Evolutionary conservation across 1,140 invertebrate genomes (phyloP).

Genomic region (Drosophila fuyamai): DNA sequence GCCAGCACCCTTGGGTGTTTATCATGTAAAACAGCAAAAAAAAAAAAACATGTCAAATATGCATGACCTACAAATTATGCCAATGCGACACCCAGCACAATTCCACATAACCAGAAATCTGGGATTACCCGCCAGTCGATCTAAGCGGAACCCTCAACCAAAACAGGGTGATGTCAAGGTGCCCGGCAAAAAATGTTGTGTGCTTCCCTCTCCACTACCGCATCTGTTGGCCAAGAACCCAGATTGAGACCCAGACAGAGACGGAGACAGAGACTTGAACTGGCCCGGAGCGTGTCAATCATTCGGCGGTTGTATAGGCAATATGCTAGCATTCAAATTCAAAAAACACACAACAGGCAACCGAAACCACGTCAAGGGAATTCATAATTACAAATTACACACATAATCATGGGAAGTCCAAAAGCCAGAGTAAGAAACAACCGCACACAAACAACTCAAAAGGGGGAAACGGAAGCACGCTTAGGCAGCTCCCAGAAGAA

Average conservation of each 20-base stretch:
- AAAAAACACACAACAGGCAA: slow-evolving; percentile 27
- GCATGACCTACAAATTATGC: slow-evolving; percentile 80
- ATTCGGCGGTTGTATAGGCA: slow-evolving; percentile 46
- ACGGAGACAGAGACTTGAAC: slow-evolving; percentile 32
- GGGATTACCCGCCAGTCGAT: slow-evolving; percentile 25
- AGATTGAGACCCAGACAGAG: neutral
- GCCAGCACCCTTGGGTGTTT: slow-evolving; percentile 76
- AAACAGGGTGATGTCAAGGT: slow-evolving; percentile 12
- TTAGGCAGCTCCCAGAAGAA: slow-evolving; percentile 9
- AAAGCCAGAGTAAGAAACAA: slow-evolving; percentile 9
- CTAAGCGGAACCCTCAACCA: slow-evolving; percentile 12
- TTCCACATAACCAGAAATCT: slow-evolving; percentile 25
- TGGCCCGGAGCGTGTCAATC: slow-evolving; percentile 43
- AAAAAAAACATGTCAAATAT: slow-evolving; percentile 82
- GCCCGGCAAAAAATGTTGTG: neutral
- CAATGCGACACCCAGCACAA: slow-evolving; percentile 59
- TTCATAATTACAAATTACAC: slow-evolving; percentile 79
- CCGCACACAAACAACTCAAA: slow-evolving; percentile 20
- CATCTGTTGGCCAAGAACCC: neutral
- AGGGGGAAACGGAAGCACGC: slow-evolving; percentile 2
- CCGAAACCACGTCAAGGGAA: slow-evolving; percentile 50
- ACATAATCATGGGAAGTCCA: slow-evolving; percentile 50
- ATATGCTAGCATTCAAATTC: slow-evolving; percentile 60
- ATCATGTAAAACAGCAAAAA: slow-evolving; percentile 77
- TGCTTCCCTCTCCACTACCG: slow-evolving; percentile 10